Evolutionary conservation across 1,140 invertebrate genomes (phyloP).

Genomic region (Euglossa dilemma): DNA sequence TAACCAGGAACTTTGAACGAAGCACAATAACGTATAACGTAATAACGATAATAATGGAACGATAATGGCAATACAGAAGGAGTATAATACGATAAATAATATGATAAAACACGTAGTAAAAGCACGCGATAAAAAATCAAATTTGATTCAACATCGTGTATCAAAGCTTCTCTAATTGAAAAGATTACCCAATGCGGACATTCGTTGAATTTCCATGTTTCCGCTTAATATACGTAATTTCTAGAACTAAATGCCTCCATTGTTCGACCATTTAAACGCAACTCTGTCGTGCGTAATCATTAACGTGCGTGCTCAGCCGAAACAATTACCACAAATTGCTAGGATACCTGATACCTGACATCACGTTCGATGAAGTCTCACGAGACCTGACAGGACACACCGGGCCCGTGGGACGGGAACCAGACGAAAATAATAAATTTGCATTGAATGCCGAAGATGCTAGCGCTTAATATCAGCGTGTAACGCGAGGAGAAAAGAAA

Average conservation of each 20-base stretch:
- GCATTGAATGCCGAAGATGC: conserved; percentile 57
- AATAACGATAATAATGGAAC: no score
- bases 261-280: not conserved
- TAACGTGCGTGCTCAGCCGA: conserved; percentile 1
- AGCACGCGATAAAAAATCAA: no score
- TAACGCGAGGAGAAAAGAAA: conserved; percentile 39
- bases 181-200: no score
- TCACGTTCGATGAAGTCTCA: conserved; percentile 38
- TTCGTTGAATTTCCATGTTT: not conserved
- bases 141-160: no score
- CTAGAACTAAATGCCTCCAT: not conserved
- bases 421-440: conserved; percentile 62
- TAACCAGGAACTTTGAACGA: no score
- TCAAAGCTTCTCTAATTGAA: no score
- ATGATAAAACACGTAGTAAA: no score
- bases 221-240: not conserved
- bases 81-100: no score
- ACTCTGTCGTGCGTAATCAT: conserved; percentile 3
- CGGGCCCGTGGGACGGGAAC: conserved; percentile 58
- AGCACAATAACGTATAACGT: no score
- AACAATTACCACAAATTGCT: conserved; percentile 24
- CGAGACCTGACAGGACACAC: conserved; percentile 10
- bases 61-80: no score
- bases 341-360: not conserved
- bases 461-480: conserved; percentile 3